Evolutionary conservation across 2,888 invertebrate species (phyloP), one percentile per base, ranked within the genome.

Genomic region (Trissolcus brochymenae): DNA sequence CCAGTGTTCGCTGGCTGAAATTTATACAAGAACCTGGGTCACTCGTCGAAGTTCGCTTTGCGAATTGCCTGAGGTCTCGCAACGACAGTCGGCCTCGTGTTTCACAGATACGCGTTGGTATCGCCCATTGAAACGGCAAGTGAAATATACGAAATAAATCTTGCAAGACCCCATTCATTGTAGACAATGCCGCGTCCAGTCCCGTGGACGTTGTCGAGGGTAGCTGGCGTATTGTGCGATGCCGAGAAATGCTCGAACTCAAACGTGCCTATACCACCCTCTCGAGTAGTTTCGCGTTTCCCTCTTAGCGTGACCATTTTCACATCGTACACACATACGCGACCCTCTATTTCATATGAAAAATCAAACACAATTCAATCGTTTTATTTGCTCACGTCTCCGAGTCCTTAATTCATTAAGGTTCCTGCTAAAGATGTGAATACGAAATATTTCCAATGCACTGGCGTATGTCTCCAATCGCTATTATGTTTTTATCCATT

Each of bases 61-160:
- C 75, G 78, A 80, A 77, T 76, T 65, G 78, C 80, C 77, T 19
- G 76, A 74, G 76, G 80, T 78, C 74, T 73, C 68, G 66, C 71
- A 78, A 76, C 84, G 84, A 84, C 83, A 82, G 81, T 80, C 75
- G 79, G 68, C 80, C 78, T 75, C 80, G 80, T 77, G 80, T 79
- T 79, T 66, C 76, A 76, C 74, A 79, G 83, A 81, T 81, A 83
- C 85, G 85, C 82, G 66, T 81, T 83, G 85, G 84, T 85, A 88
- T 88, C 87, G 86, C 83, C 85, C 84, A 88, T 88, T 89, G 88
- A 89, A 88, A 88, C 85, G 85, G 85, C 88, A 88, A 89, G 88
- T 88, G 88, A 89, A 89, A 88, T 88, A 88, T 88, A 88, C 89
- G 89, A 89, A 89, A 89, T 89, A 89, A 89, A 89, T 89, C 88